These are phyloP conservation scores for Gila robusta DNA, from an alignment of 2,797 vertebrate genomes.

Conservation along the genomic window DNA sequence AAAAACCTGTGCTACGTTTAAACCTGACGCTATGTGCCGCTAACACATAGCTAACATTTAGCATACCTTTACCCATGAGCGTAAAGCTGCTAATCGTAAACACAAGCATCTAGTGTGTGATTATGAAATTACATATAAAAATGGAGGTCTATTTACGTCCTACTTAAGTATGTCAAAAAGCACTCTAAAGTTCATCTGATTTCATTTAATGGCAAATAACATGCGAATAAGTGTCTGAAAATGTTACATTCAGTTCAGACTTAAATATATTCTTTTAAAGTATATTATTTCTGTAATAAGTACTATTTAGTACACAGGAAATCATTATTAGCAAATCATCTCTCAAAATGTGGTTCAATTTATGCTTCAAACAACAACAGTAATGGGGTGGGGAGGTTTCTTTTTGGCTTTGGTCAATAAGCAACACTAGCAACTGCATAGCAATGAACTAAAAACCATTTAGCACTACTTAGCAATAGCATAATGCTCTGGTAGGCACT, in stretches of 20 bases:
- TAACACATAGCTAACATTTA: not conserved
- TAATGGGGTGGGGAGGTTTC: not conserved
- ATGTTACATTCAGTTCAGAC: too few relatives aligned
- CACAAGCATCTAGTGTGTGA: conserved; percentile 54
- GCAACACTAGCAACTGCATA: not conserved
- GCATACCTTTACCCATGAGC: not conserved
- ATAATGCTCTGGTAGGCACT: not conserved
- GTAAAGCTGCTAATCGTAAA: conserved; percentile 43
- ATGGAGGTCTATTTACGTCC: not conserved
- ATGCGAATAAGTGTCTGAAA: not conserved
- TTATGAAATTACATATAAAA: not conserved
- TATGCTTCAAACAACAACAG: not conserved
- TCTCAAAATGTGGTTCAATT: not conserved
- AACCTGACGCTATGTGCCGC: conserved; percentile 17
- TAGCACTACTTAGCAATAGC: not conserved
- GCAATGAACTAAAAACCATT: not conserved
- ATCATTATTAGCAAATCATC: not conserved
- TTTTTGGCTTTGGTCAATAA: not conserved
- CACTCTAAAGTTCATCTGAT: not conserved
- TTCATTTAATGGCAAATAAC: not conserved
- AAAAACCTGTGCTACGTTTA: not conserved
- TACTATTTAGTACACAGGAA: not conserved
- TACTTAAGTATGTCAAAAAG: not conserved
- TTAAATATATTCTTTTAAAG: too few relatives aligned
- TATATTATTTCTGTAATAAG: too few relatives aligned